Base-by-base conservation (phyloP, 1,140 invertebrate genomes). In the Psilanteris sp. region DNA sequence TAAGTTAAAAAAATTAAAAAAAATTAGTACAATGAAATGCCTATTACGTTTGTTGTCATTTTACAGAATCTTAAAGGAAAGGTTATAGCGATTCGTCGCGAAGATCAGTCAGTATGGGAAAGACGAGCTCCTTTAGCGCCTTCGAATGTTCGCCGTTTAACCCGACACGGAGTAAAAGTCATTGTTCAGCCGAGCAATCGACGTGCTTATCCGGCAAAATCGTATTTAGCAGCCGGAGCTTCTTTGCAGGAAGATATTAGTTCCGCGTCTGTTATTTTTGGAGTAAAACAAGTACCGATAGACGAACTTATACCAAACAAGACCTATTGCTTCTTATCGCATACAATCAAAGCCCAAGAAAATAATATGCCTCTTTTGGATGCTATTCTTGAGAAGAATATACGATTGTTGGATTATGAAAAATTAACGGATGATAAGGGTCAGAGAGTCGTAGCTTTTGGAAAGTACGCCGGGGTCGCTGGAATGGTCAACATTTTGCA, bases 401-500 rank as follows among this genome's bases (percentile, higher is more conserved):
- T 99, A 75, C 92, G 98, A 9, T 87, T 99, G 8, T 93, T 99
- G 66, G 98, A 99, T 89, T 99, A 99, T 84, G 98, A 99, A 83
- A 97, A 97, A 82, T 91, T 99, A 80, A 94, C 96, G 72, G 96
- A 99, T 81, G 92, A 93, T 5, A 90, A 92, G 20, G 97, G 97
- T 0, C 93, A 97, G 43, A 89, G 98, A 11, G 93, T 98, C 7
- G 98, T 99, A 3, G 98, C 98, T 1, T 99, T 99, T 89, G 98
- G 98, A 0, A 99, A 98, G 86, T 99, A 98, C 89, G 98, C 98
- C 0, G 97, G 98, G 1, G 96, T 99, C 1, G 97, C 98, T 10
- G 98, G 98, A 1, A 99, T 98, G 94, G 96, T 99, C 15, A 99
- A 99, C 83, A 99, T 99, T 74, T 89, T 99, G 1, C 98, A 99